A percentile compares a stretch with the other conserved stretches of the same genome.
Evolutionary conservation across 2,888 invertebrate genomes (phyloP).

Genomic region (Agonum fuliginosum): DNA sequence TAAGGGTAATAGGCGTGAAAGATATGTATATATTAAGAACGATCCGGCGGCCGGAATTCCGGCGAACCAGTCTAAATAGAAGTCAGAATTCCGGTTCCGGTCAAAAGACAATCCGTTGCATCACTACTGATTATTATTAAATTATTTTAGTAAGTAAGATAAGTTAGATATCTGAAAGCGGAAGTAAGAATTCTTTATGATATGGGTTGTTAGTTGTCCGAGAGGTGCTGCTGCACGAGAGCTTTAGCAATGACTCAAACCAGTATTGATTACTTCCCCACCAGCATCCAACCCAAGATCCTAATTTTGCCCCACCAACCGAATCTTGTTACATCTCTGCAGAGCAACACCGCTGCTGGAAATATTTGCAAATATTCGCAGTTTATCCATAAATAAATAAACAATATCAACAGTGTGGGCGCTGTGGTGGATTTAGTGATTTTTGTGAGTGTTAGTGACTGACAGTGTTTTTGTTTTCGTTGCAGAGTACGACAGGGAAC

Average conservation of each 20-base stretch:
- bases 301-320: constrained; percentile 47
- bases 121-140: no score
- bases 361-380: constrained; percentile 17
- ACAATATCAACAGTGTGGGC: no score
- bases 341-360: constrained; percentile 8
- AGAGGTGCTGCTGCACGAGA: constrained; percentile 19
- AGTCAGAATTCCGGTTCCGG: no score
- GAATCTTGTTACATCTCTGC: constrained; percentile 52
- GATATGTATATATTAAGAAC: no score
- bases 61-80: no score
- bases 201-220: not conserved
- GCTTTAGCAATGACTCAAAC: constrained; percentile 46
- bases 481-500: constrained; percentile 64
- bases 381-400: constrained; percentile 13
- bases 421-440: no score
- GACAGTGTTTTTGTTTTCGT: constrained; percentile 40
- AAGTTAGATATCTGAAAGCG: not conserved
- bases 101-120: no score
- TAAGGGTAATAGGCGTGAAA: no score
- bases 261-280: constrained; percentile 69
- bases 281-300: constrained; percentile 63
- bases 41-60: no score
- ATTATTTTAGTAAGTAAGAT: no score
- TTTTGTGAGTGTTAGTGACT: not conserved
- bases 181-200: constrained; percentile 3